Percentiles rank a stretch among this genome's conserved stretches.
Evolutionary conservation across 2,113 vertebrate genomes (phyloP).

Genomic region (Melanerpes formicivorus): DNA sequence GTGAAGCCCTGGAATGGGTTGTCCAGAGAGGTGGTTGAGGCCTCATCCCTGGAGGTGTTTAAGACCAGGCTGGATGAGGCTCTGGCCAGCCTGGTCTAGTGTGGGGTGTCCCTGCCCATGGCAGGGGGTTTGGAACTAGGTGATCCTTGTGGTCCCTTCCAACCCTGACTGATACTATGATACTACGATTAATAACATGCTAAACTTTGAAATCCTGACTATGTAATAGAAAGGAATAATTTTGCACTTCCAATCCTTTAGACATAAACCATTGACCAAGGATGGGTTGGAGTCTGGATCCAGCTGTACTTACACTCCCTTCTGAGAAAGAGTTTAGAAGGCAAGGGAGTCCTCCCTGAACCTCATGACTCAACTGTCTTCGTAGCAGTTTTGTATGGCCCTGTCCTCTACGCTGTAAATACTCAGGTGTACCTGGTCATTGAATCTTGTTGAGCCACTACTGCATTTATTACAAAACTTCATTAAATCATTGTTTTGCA

Average conservation of each 20-base stretch:
- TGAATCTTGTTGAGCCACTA: not conserved
- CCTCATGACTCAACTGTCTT: not conserved
- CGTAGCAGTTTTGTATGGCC: not conserved
- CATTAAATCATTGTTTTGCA: not conserved
- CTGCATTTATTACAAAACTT: not conserved
- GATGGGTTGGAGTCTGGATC: not conserved
- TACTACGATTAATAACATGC: not conserved
- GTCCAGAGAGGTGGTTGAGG: too few relatives aligned
- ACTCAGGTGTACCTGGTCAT: not conserved
- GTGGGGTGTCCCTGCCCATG: too few relatives aligned
- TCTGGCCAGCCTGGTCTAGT: too few relatives aligned
- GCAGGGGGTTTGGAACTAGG: too few relatives aligned
- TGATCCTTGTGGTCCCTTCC: too few relatives aligned
- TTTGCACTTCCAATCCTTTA: not conserved
- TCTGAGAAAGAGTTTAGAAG: not conserved
- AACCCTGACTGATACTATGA: too few relatives aligned
- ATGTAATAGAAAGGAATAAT: not conserved
- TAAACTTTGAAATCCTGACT: not conserved
- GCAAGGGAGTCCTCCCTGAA: not conserved
- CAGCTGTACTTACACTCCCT: not conserved
- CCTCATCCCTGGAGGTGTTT: too few relatives aligned
- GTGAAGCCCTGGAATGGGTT: too few relatives aligned
- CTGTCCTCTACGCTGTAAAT: not conserved
- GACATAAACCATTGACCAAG: not conserved
- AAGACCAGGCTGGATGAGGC: too few relatives aligned